A percentile compares a stretch with the other conserved stretches of the same genome.
Evolutionary conservation across 92 coral and sea anemone species (phyloP).

Genomic region (Phymanthus crucifer): DNA sequence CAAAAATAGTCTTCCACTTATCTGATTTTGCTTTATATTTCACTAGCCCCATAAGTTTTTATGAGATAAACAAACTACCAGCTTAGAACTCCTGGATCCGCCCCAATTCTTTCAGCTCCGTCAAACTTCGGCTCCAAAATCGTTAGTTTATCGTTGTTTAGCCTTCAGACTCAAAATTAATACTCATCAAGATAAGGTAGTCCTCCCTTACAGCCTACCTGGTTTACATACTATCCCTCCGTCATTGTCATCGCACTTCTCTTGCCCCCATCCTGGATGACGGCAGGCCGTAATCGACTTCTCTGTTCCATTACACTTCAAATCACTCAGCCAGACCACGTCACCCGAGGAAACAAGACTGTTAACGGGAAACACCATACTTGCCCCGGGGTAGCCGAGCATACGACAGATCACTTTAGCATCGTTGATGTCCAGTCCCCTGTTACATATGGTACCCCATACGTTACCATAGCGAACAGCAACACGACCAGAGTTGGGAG

Average conservation of each 20-base stretch:
- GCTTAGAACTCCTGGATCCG: too few species aligned
- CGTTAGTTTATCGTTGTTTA: too few species aligned
- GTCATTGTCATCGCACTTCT: neutral
- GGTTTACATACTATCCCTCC: neutral
- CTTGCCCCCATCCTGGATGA: constrained; percentile 2
- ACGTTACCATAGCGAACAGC: constrained; percentile 10
- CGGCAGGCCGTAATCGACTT: neutral
- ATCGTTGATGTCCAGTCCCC: neutral
- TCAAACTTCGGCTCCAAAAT: too few species aligned
- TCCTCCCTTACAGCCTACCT: neutral
- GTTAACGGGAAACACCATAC: neutral
- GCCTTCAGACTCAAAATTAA: too few species aligned
- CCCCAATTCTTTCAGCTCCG: too few species aligned
- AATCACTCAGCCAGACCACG: neutral
- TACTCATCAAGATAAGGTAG: too few species aligned
- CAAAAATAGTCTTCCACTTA: too few species aligned
- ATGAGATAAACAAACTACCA: too few species aligned
- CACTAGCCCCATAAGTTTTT: too few species aligned
- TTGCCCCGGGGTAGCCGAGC: constrained; percentile 6
- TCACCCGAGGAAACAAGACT: neutral
- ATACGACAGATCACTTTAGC: constrained; percentile 7
- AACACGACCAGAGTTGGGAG: neutral
- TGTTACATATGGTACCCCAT: constrained; percentile 3
- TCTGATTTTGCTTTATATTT: too few species aligned
- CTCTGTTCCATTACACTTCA: neutral